Evolutionary conservation across 53 echinoderm and acorn worm genomes (phyloP).

Genomic region (Zoroaster sp.): DNA sequence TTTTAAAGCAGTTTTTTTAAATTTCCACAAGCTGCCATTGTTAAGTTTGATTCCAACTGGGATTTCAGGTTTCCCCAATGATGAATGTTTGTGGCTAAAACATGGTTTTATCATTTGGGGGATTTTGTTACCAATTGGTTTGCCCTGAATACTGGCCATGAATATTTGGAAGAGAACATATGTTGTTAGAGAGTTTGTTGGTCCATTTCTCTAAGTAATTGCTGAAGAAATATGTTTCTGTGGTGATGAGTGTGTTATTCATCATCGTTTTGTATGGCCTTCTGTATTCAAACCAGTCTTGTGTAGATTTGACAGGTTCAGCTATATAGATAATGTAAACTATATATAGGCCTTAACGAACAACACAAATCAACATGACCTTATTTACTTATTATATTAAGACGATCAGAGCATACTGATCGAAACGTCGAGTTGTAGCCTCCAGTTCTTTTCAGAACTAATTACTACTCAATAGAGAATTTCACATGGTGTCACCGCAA

Average conservation of each 20-base stretch:
- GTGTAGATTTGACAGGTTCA: too few species aligned
- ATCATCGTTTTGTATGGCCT: too few species aligned
- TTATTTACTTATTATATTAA: too few species aligned
- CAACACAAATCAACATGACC: too few species aligned
- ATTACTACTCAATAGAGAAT: too few species aligned
- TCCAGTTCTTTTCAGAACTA: too few species aligned
- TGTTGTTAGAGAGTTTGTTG: background rate
- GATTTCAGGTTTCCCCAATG: background rate
- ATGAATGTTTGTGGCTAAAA: background rate
- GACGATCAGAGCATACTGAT: too few species aligned
- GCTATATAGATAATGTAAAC: too few species aligned
- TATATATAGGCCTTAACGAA: too few species aligned
- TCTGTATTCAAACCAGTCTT: too few species aligned
- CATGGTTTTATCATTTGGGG: background rate
- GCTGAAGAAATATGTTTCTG: background rate
- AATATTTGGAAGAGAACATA: background rate
- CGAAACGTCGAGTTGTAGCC: too few species aligned
- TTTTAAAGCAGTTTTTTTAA: background rate
- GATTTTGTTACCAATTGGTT: background rate
- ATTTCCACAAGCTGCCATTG: background rate
- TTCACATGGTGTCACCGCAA: too few species aligned
- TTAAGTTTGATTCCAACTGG: background rate
- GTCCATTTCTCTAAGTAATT: background rate
- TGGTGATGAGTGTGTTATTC: background rate
- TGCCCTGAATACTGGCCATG: background rate